Evolutionary conservation across 2,797 vertebrate species (phyloP).

Genomic region (Spinus pinus): DNA sequence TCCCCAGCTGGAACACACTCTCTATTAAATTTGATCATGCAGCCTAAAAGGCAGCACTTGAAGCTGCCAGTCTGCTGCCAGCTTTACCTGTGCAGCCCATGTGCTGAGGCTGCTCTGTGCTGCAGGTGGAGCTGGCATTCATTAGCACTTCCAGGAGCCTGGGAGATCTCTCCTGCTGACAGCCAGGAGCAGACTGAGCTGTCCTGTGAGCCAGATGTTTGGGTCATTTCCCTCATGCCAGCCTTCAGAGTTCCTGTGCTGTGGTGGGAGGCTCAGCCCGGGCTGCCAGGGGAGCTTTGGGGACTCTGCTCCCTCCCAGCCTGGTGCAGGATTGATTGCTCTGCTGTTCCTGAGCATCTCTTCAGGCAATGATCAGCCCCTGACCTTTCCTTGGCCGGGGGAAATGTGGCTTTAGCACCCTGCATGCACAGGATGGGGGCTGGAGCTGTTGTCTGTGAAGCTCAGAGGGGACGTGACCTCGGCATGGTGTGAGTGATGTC

Average conservation of each 20-base stretch:
- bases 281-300: not conserved
- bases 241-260: not conserved
- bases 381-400: not conserved
- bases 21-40: slow-evolving; percentile 33
- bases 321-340: not conserved
- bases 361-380: not conserved
- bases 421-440: rapidly evolving
- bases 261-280: not conserved
- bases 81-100: not conserved
- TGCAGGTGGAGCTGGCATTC: not conserved
- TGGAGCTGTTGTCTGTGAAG: not conserved
- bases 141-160: not conserved
- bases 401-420: not conserved
- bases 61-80: not conserved
- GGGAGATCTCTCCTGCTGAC: not conserved
- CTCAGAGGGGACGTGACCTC: not conserved
- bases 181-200: not conserved
- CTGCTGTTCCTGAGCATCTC: not conserved
- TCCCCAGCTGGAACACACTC: slow-evolving; percentile 26
- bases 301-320: not conserved
- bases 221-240: not conserved
- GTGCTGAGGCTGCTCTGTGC: not conserved
- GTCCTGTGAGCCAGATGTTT: not conserved
- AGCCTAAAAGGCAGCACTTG: slow-evolving; percentile 21
- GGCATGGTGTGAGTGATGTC: rapidly evolving